These are phyloP conservation scores for Momotus momota DNA, from an alignment of 2,797 vertebrate genomes.

Conservation along the genomic window DNA sequence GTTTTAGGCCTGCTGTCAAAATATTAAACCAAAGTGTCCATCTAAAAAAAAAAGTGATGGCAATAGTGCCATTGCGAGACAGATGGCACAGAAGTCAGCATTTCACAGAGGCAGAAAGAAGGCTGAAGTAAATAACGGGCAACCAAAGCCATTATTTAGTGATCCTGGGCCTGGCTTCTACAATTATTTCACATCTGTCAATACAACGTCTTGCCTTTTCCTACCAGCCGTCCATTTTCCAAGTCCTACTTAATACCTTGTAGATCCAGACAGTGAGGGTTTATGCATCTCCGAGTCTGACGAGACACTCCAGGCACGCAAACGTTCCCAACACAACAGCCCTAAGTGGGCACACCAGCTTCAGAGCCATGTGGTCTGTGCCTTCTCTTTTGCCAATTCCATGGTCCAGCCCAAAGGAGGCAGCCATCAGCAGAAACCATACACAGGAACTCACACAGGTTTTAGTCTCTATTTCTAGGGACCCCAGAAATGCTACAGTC, in stretches of 20 bases:
- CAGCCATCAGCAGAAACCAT: too few relatives aligned
- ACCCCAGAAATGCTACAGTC: too few relatives aligned
- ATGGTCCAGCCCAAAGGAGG: too few relatives aligned
- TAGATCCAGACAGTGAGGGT: not conserved
- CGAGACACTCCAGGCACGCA: not conserved
- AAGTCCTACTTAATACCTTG: slow-evolving; percentile 3
- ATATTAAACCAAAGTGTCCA: not conserved
- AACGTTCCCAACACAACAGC: not conserved
- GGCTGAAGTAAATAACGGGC: not conserved
- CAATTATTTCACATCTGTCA: not conserved
- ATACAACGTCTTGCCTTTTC: not conserved
- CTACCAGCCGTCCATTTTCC: not conserved
- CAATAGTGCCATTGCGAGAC: not conserved
- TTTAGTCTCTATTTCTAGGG: too few relatives aligned
- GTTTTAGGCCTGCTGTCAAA: not conserved
- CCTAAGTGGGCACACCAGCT: not conserved
- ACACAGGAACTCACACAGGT: too few relatives aligned
- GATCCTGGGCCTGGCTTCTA: not conserved
- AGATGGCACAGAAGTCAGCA: fast-evolving
- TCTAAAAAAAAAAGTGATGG: not conserved
- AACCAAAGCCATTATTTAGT: not conserved
- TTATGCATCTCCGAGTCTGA: not conserved
- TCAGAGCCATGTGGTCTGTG: not conserved
- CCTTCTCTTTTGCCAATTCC: not conserved
- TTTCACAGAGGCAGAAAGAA: not conserved